Evolutionary conservation across 2,888 invertebrate genomes (phyloP), one percentile per base, ranked within the genome.

Genomic region (Orthosia gracilis): DNA sequence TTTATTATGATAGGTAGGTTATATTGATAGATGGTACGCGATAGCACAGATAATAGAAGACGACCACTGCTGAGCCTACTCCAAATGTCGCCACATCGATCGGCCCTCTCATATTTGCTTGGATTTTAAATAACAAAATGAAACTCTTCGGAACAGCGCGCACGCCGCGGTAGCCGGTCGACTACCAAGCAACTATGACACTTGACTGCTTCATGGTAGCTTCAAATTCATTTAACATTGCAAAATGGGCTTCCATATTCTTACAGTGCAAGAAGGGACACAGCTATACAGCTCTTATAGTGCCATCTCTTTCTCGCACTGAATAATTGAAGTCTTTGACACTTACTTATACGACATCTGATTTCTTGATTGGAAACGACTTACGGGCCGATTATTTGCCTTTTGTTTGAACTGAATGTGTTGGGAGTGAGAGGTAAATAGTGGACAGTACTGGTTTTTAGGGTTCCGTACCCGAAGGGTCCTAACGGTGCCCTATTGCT

Each of bases 1-100:
- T 77, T 62, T 57, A 54, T 17, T 50, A 57, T 21, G 26, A 68
- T 81, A 73, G n/a, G 13, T 70, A 54, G 49, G 50, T 75, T 52
- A 18, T 40, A 9, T 40, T 40, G 40, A 40, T 40, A 1, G 50
- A 23, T 50, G 58, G 45, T 54, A 47, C 12, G 58, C 45, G n/a
- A 50, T 49, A 68, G 23, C 45, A 40, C 40, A 40, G 40, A 40
- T 40, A 31, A 0, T 31, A 31, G 5, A 7, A 7, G 5, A 7
- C 7, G 5, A 31, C 0, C 31, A 31, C 26, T 26, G 26, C 26
- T 26, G 26, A 26, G 3, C 26, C 2, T 26, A 26, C 26, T 3
- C 26, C 26, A 26, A 26, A 3, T 26, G 26, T 26, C 26, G 26
- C 26, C 26, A 26, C 26, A 26, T 3, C 26, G 26, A 26, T 26